Evolutionary conservation across 2,797 vertebrate species (phyloP), one percentile per base, ranked within the genome.

Genomic region (Aulostomus chinensis): DNA sequence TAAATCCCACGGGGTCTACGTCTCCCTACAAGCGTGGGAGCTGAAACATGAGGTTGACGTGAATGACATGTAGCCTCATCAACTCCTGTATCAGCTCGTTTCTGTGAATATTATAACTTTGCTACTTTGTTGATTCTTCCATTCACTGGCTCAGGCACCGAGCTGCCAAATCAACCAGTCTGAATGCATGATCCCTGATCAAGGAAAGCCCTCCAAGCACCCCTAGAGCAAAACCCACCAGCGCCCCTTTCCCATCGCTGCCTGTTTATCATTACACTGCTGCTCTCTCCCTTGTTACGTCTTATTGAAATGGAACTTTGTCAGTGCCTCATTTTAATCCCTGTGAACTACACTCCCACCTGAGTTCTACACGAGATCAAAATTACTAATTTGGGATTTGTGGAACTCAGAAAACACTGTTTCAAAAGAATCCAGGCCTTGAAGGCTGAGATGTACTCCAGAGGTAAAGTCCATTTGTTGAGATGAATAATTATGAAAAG

Each of bases 231-330:
- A 83, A 82, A 66, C 68, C 66, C 68, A 76, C 42, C 42, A 78
- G 68, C 61, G 51, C 65, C 71, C 50, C 65, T 73, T 75, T 79
- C 76, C 76, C 84, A 83, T 47, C 62, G 18, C 53, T 73, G 53
- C 64, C 76, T 77, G 75, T 82, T 86, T 83, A 86, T 76, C 70
- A 86, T 81, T 82, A 71, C 64, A 39, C 46, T 10, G 53, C 50
- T 71, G 54, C 67, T 79, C 69, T 63, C 59, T 47, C 56, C 61
- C 42, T 58, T 35, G 68, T 68, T 59, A 61, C 10, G 53, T 55
- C 62, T 76, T 46, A 82, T 74, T 88, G 72, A 81, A 76, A 87
- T 81, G 69, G 73, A 76, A 67, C 71, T 75, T 78, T 65, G 55
- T 36, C 49, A 71, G 64, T 9, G 7, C 38, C 73, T 84, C 50